These are phyloP conservation scores for Metalampra italica DNA, from an alignment of 2,888 invertebrate species.

Conservation along the genomic window DNA sequence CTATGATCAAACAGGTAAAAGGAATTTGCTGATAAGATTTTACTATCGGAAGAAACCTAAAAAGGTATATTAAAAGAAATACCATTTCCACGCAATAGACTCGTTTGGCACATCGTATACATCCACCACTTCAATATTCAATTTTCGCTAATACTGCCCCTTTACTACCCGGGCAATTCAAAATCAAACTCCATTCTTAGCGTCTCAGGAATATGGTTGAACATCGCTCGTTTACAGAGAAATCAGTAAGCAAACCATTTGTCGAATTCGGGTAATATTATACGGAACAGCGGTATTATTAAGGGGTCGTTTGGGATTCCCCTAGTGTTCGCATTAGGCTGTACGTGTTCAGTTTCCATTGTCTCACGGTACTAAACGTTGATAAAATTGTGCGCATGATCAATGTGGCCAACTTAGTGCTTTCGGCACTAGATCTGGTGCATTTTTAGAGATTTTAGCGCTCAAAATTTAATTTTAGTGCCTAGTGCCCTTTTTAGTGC, in stretches of 20 bases:
- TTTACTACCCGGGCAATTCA: background rate
- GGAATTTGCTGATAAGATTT: too few relatives aligned
- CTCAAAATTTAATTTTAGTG: too few relatives aligned
- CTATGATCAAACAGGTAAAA: too few relatives aligned
- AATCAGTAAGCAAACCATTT: conserved; percentile 35
- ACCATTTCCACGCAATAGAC: conserved; percentile 46
- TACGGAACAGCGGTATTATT: conserved; percentile 67
- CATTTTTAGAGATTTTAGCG: too few relatives aligned
- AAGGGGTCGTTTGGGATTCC: conserved; percentile 73
- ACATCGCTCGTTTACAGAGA: conserved; percentile 18
- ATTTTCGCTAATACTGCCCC: conserved; percentile 35
- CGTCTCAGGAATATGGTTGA: conserved; percentile 20
- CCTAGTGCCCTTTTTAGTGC: too few relatives aligned
- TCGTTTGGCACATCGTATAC: conserved; percentile 47
- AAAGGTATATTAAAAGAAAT: conserved; percentile 12
- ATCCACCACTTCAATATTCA: conserved; percentile 52
- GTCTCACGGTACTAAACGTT: conserved; percentile 5
- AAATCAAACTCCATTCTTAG: conserved; percentile 12
- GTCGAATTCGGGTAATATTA: conserved; percentile 38
- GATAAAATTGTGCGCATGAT: background rate
- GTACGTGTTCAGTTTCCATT: conserved; percentile 43
- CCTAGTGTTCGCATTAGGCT: conserved; percentile 47
- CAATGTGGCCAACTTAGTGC: too few relatives aligned
- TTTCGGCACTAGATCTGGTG: too few relatives aligned
- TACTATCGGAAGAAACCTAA: background rate